Conservation (phyloP, 1,140 invertebrate species). For the Drosophila novamexicana region DNA sequence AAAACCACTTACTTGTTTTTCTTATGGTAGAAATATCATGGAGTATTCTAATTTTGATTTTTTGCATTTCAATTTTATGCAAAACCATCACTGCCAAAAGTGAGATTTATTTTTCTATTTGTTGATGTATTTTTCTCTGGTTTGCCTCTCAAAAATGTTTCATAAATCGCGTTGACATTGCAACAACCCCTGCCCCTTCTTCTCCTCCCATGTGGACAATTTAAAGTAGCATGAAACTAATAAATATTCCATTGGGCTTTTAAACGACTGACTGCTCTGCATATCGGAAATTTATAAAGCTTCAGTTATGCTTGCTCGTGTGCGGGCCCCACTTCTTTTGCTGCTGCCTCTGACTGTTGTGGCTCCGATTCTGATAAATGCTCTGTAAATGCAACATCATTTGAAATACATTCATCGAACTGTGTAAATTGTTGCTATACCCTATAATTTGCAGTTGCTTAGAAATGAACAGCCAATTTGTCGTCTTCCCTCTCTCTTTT, state of each 20-base stretch:
- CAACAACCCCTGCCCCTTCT: background rate
- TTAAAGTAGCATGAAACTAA: constrained; percentile 35
- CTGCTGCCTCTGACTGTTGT: background rate
- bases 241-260: constrained; percentile 60
- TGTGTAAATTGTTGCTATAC: constrained; percentile 1
- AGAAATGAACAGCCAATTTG: too few species aligned
- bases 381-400: constrained; percentile 16
- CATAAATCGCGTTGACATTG: background rate
- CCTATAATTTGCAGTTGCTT: too few species aligned
- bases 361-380: constrained; percentile 38
- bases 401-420: constrained; percentile 23
- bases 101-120: too few species aligned
- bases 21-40: background rate
- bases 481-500: too few species aligned
- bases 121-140: too few species aligned
- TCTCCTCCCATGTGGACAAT: background rate
- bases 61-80: background rate
- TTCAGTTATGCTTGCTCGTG: background rate
- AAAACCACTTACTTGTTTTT: too few species aligned
- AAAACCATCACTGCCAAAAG: too few species aligned
- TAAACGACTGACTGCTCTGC: constrained; percentile 13
- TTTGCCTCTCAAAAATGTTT: background rate
- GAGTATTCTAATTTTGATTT: too few species aligned
- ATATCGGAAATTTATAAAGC: constrained; percentile 50
- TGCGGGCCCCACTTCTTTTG: background rate